These are phyloP conservation scores for Diprion similis DNA, from an alignment of 1,140 invertebrate species.

Conservation along the genomic window DNA sequence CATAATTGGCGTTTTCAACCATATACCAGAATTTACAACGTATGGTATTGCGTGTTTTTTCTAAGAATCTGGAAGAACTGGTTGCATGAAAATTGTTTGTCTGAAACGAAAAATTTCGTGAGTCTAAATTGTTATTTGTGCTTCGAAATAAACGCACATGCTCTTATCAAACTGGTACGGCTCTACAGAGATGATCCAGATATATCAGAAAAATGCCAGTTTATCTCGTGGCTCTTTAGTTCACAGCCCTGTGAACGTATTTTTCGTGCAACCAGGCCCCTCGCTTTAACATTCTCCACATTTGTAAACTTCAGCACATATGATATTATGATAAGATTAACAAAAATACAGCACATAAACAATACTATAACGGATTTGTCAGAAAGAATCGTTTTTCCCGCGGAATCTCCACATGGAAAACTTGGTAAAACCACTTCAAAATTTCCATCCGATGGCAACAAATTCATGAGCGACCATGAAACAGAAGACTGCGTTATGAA, in stretches of 20 bases:
- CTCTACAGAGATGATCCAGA: neutral
- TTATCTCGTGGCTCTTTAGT: neutral
- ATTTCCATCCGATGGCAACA: neutral
- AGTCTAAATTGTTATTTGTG: neutral
- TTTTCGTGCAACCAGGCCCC: neutral
- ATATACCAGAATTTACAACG: neutral
- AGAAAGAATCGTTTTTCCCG: neutral
- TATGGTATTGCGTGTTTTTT: constrained; percentile 13
- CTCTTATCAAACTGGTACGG: neutral
- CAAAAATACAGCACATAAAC: neutral
- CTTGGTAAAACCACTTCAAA: neutral
- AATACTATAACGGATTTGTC: neutral
- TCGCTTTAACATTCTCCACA: neutral
- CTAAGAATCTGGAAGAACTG: neutral
- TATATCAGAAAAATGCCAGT: neutral
- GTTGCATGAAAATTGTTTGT: constrained; percentile 3
- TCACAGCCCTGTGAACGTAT: neutral
- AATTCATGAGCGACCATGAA: neutral
- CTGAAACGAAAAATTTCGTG: neutral
- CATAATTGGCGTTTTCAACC: too few species aligned
- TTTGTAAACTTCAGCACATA: constrained; percentile 11
- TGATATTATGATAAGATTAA: constrained; percentile 1
- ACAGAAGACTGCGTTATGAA: neutral
- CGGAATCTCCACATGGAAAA: neutral
- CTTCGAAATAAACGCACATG: neutral